Evolutionary conservation across 2,888 invertebrate genomes (phyloP), one percentile per base, ranked within the genome.

Genomic region (Machimus atricapillus): DNA sequence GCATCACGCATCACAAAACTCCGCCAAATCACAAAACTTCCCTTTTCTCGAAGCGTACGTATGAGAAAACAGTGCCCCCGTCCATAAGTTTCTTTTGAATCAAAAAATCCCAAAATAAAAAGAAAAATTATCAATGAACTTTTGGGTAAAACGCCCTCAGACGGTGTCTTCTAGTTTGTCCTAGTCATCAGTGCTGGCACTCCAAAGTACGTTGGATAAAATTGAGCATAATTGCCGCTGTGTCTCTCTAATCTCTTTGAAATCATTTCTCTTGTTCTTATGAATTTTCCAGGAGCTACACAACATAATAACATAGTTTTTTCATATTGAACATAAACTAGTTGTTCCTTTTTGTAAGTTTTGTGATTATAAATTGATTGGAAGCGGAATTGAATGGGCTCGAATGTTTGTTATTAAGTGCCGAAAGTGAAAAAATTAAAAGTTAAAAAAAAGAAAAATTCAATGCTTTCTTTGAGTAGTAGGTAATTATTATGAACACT

Each of bases 381-480:
- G 66, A 34, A 56, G 46, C 34, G 74, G 73, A 46, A 46, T n/a
- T 73, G 46, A 74, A 76, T 85, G 74, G 74, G 43, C 46, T 76
- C 43, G 85, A 73, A 74, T 77, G 83, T 83, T 83, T 83, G 83
- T 83, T 83, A 83, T 79, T 81, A 58, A 81, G 56, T 81, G 81
- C 27, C 27, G 66, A 73, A 83, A 37, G 73, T 66, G 73, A 83
- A 83, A 83, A 83, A 37, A 83, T 27, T 40, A 34, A 66, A 85
- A 86, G 56, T 56, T 77, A n/a, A n/a, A n/a, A n/a, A n/a, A n/a
- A n/a, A n/a, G 40, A 76, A 86, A 86, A 77, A 52, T 77, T 56
- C 19, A 86, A 83, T 83, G 73, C 86, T 86, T 86, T 86, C 86
- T 86, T 86, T 86, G 86, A 86, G 86, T 86, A 86, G 86, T 86